Evolutionary conservation across 37 sponge, comb jelly and placozoan species (phyloP).

Genomic region (Petrosia ficiformis): DNA sequence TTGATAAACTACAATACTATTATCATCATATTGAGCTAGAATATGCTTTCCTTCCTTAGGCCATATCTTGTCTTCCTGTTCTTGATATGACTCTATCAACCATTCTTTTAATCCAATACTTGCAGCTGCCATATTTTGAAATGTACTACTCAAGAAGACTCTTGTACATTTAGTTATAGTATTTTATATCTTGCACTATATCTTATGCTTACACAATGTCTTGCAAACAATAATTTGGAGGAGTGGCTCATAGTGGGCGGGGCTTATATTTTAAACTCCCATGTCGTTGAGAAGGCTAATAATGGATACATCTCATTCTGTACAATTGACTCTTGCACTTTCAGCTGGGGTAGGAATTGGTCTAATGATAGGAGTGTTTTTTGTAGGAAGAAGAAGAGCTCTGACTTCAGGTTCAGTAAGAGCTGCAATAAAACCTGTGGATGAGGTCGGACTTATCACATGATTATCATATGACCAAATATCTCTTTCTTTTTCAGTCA

Average conservation of each 20-base stretch:
- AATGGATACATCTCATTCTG: not conserved
- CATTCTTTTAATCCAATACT: conserved; percentile 15
- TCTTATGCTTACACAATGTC: no score
- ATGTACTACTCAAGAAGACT: not conserved
- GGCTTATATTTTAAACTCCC: not conserved
- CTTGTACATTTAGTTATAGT: no score
- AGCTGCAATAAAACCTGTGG: no score
- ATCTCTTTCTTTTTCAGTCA: no score
- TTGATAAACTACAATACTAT: conserved; percentile 69
- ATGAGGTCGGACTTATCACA: no score
- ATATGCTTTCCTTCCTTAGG: conserved; percentile 64
- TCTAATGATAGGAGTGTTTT: conserved; percentile 10
- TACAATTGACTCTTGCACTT: conserved; percentile 19
- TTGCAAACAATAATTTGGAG: no score
- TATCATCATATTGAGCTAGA: conserved; percentile 74
- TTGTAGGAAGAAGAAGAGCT: conserved; percentile 7
- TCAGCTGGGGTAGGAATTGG: conserved; percentile 31
- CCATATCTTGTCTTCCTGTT: conserved; percentile 48
- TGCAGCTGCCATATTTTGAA: conserved; percentile 8
- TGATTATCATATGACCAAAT: no score
- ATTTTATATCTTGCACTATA: no score
- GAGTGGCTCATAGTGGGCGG: not conserved
- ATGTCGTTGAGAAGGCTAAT: conserved; percentile 10
- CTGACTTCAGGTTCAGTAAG: no score
- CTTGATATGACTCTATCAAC: conserved; percentile 33